Conservation (phyloP, 2,888 invertebrate species). For the Steinernema hermaphroditum region DNA sequence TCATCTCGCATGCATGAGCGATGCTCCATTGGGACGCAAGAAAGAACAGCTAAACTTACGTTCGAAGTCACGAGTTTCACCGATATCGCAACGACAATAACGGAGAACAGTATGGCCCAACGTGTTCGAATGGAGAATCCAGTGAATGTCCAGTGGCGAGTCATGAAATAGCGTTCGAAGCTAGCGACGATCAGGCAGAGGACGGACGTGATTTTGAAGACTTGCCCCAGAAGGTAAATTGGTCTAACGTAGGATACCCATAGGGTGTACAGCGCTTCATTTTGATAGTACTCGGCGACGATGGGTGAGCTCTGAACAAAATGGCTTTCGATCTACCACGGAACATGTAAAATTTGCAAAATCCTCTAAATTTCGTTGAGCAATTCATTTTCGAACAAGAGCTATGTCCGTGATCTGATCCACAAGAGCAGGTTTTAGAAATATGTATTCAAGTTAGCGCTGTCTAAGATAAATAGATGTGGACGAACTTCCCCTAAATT, state of each 20-base stretch:
- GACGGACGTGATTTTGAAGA: conserved; percentile 63
- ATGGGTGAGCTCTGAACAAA: conserved; percentile 60
- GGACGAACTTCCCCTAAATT: too few species aligned
- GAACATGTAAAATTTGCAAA: too few species aligned
- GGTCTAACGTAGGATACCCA: conserved; percentile 39
- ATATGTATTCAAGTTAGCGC: too few species aligned
- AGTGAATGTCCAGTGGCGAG: conserved; percentile 64
- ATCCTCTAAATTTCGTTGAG: too few species aligned
- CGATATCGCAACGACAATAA: conserved; percentile 49
- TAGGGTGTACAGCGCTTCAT: conserved; percentile 31
- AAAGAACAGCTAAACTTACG: conserved; percentile 30
- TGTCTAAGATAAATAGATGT: too few species aligned
- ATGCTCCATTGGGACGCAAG: too few species aligned
- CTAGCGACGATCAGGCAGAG: conserved; percentile 63
- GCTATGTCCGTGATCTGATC: too few species aligned
- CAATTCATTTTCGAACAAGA: too few species aligned
- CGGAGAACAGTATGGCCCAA: conserved; percentile 57
- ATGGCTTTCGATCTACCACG: too few species aligned
- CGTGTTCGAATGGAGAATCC: conserved; percentile 61
- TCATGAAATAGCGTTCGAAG: conserved; percentile 59
- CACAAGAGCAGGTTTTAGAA: too few species aligned
- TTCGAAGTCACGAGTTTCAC: conserved; percentile 59
- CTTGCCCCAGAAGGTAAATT: conserved; percentile 55
- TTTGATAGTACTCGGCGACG: conserved; percentile 50
- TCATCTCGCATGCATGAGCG: too few species aligned